Conservation (phyloP, 1,140 invertebrate genomes). For the Drosophila mayri region DNA sequence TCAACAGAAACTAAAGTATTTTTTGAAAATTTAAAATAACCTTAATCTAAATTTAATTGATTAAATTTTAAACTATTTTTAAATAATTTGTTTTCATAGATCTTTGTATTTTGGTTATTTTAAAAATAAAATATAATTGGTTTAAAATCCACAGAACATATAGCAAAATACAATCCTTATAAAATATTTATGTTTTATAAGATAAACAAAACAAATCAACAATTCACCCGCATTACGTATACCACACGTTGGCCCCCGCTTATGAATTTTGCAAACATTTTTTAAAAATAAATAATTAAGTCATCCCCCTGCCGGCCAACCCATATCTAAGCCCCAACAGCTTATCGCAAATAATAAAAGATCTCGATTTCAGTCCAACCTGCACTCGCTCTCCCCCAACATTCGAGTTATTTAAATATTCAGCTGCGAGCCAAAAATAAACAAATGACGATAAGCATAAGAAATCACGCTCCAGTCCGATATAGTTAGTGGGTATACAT, state of each 20-base stretch:
- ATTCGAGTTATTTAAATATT: constrained; percentile 53
- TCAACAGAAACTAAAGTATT: too few species aligned
- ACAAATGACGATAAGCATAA: constrained; percentile 50
- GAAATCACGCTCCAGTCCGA: constrained; percentile 43
- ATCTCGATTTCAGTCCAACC: constrained; percentile 33
- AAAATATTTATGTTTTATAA: not conserved
- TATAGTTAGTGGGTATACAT: constrained; percentile 29
- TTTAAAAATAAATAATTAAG: constrained; percentile 57
- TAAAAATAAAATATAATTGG: not conserved
- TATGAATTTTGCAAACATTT: constrained; percentile 26
- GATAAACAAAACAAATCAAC: too few species aligned
- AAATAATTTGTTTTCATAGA: not conserved
- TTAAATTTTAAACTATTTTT: not conserved
- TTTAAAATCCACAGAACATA: not conserved
- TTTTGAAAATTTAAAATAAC: not conserved
- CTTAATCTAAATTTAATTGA: not conserved
- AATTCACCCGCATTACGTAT: constrained; percentile 26
- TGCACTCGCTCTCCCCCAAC: constrained; percentile 24
- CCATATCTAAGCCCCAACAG: constrained; percentile 38
- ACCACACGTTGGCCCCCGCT: constrained; percentile 9
- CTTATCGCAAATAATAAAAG: constrained; percentile 47
- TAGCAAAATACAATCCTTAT: not conserved
- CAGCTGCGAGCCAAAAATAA: constrained; percentile 43
- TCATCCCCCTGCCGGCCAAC: constrained; percentile 21
- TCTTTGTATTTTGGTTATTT: not conserved